Evolutionary conservation across 2,113 vertebrate species (phyloP), one percentile per base, ranked within the genome.

Genomic region (Cryptomyrus ogoouensis): DNA sequence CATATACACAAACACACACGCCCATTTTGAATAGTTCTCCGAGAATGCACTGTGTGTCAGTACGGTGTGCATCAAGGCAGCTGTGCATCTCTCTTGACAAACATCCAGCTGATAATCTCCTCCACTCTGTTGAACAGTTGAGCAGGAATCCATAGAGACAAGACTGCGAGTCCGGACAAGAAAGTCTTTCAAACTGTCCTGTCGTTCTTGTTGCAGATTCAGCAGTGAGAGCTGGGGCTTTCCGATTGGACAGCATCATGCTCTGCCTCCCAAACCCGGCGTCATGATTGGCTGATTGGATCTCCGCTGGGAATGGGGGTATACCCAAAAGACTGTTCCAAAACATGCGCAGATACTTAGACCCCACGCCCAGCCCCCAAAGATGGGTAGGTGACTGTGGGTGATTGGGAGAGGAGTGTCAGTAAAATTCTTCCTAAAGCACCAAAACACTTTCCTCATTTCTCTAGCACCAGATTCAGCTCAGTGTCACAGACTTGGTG

Each of bases 51-150:
- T 83, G 39, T 21, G 77, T 83, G 17, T 83, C 77, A 39, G 35
- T 44, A 24, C 39, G 0, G 6, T 44, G 39, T 35, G 50, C 31
- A 53, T 56, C 85, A 53, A 87, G 50, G 85, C 85, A 53, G 85
- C 47, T 53, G 24, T 87, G 85, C 50, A 35, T 53, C 50, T 53
- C 49, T 53, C 27, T n/a, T 53, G 31, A 87, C 47, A 35, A 53
- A 87, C 50, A 35, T 87, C 85, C 85, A 87, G 12, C 50, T 84
- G 83, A 47, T 44, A n/a, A 47, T 47, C 83, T 84, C 39, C 83
- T 19, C 19, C 17, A 46, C 83, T 47, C 44, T 24, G 44, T 84
- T 39, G 42, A 42, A 66, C 53, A 24, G 56, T 56, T 62, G 35
- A 52, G 21, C 39, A 44, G 35, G 80, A 85, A 84, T 89, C 24